Conservation (phyloP, 1,140 invertebrate species). For the Drosophila sp. region DNA sequence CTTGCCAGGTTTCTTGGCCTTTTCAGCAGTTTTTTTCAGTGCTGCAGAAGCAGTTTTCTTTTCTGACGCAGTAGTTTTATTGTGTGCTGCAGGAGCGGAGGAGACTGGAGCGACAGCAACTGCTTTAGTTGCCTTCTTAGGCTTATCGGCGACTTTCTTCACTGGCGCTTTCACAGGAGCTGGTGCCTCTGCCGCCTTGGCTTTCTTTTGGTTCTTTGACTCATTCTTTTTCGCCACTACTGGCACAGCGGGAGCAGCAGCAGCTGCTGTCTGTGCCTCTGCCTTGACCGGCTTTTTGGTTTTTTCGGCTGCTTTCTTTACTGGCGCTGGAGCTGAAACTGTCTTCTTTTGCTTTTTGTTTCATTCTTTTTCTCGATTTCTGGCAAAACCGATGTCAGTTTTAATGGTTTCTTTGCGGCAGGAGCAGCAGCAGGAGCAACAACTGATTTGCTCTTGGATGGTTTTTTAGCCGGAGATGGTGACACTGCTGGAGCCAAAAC, state of each 20-base stretch:
- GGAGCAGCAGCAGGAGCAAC: neutral
- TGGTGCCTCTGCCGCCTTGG: neutral
- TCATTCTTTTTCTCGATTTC: constrained; percentile 26
- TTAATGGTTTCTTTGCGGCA: constrained; percentile 17
- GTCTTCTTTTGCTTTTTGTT: constrained; percentile 20
- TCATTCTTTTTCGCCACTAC: neutral
- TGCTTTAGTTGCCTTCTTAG: constrained; percentile 5
- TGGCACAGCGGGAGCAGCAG: neutral
- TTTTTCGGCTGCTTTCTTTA: neutral
- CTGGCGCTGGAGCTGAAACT: neutral
- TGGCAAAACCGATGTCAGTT: constrained; percentile 26
- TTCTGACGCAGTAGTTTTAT: neutral
- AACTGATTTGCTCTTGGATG: constrained; percentile 8
- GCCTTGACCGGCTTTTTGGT: constrained; percentile 1
- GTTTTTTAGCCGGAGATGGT: constrained; percentile 30
- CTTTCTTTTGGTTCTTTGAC: neutral
- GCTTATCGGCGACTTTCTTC: neutral
- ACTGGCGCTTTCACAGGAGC: neutral
- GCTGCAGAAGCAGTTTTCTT: neutral
- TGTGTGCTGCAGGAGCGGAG: neutral
- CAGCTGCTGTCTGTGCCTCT: neutral
- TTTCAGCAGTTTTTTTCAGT: neutral
- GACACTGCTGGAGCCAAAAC: constrained; percentile 60
- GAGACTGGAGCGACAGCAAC: neutral
- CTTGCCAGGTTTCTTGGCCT: constrained; percentile 2